These are phyloP conservation scores for Phyllopteryx taeniolatus DNA, from an alignment of 2,113 vertebrate genomes.

Conservation along the genomic window DNA sequence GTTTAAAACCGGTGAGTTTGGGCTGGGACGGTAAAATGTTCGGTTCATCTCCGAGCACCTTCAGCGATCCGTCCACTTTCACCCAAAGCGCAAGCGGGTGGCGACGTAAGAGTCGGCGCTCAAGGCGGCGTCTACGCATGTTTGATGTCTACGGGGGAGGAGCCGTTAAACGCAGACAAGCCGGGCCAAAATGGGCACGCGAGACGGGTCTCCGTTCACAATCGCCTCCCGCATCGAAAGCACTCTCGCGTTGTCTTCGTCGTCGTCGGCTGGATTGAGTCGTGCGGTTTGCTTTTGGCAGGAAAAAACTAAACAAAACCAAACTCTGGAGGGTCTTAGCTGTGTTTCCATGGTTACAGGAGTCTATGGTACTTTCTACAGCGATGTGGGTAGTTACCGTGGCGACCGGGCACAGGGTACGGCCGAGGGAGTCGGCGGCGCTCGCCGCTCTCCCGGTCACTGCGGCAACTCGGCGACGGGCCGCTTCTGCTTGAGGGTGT, in stretches of 20 bases:
- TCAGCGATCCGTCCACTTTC: too few species aligned
- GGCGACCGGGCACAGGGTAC: conserved; percentile 28
- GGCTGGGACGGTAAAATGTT: too few species aligned
- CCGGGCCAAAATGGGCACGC: neutral
- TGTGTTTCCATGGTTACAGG: conserved; percentile 44
- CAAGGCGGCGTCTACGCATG: neutral
- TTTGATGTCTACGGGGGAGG: neutral
- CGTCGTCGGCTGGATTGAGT: neutral
- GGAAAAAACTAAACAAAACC: conserved; percentile 7
- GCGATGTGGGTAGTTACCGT: conserved; percentile 47
- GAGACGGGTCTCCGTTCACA: conserved; percentile 24
- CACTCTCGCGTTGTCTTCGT: too few species aligned
- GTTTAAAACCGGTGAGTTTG: too few species aligned
- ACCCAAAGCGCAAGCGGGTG: neutral
- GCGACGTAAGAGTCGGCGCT: neutral
- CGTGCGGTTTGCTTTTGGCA: conserved; percentile 29
- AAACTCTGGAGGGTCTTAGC: conserved; percentile 21
- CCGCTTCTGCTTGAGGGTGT: conserved; percentile 98
- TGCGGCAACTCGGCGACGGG: conserved; percentile 86
- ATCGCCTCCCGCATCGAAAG: neutral
- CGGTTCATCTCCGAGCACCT: too few species aligned
- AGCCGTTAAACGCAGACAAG: neutral
- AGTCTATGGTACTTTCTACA: conserved; percentile 34
- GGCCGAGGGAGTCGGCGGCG: conserved; percentile 53
- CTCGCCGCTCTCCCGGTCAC: conserved; percentile 47